These are phyloP conservation scores for Propithecus perrieri DNA, from an alignment of 2,797 vertebrate species.

Conservation along the genomic window DNA sequence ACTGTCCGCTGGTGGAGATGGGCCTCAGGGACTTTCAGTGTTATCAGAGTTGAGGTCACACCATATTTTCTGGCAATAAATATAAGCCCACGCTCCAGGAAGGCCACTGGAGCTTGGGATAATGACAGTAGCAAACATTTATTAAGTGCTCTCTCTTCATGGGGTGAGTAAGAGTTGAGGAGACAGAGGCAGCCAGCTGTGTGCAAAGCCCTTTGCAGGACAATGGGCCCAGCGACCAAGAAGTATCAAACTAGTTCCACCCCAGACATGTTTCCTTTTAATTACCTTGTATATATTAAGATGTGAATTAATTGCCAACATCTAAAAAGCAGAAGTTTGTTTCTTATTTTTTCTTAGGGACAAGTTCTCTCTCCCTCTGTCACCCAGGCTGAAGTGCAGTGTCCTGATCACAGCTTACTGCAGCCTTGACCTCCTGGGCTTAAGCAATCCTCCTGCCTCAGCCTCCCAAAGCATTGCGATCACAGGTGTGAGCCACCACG, in stretches of 20 bases:
- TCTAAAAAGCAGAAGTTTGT: not conserved
- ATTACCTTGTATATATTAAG: not conserved
- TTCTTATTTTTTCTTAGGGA: not conserved
- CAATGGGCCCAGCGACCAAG: not conserved
- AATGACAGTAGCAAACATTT: not conserved
- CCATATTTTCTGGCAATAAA: not conserved
- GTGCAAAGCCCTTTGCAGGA: not conserved
- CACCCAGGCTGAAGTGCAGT: no score
- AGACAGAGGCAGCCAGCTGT: not conserved
- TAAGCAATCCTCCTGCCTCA: no score
- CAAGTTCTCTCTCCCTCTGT: no score
- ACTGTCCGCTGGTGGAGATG: not conserved
- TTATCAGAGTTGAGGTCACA: not conserved
- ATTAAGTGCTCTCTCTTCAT: not conserved
- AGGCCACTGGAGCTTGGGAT: not conserved
- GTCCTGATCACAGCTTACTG: no score
- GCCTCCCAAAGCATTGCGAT: no score
- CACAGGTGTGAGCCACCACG: no score
- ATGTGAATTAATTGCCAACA: not conserved
- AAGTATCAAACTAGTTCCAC: not conserved
- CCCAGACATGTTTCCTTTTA: not conserved
- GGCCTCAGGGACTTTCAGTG: not conserved
- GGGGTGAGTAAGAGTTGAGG: not conserved
- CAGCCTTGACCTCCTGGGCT: no score
- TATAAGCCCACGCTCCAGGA: not conserved